Conservation (phyloP, 2,797 vertebrate species). For the Thaleichthys pacificus region DNA sequence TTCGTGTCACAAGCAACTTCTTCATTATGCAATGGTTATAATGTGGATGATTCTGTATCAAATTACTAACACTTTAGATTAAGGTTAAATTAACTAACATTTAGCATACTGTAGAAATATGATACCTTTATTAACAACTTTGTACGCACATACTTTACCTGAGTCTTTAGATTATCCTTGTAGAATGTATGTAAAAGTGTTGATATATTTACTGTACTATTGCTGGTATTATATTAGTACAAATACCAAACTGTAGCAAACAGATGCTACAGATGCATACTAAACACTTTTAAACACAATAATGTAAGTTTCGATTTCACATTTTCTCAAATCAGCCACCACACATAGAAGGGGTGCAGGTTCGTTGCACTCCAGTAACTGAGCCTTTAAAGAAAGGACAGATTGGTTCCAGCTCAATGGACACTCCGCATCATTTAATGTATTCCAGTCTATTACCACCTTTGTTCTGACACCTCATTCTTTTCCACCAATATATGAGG, state of each 20-base stretch:
- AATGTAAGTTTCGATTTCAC: neutral
- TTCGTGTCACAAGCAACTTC: neutral
- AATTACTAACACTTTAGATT: no score
- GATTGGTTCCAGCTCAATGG: conserved; percentile 73
- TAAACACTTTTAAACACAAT: no score
- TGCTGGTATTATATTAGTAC: no score
- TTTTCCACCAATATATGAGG: conserved; percentile 73
- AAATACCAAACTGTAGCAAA: no score
- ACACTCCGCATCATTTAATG: conserved; percentile 76
- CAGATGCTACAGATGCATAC: no score
- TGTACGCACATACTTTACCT: neutral
- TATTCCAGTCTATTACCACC: conserved; percentile 80
- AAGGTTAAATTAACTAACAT: no score
- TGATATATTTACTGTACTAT: no score
- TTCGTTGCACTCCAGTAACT: conserved; percentile 53
- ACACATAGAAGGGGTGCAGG: conserved; percentile 50
- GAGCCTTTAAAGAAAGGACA: conserved; percentile 65
- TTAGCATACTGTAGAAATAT: no score
- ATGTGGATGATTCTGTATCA: no score
- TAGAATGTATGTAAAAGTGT: neutral
- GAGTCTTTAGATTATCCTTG: neutral
- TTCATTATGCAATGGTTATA: neutral
- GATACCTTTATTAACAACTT: no score
- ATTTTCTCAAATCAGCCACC: conserved; percentile 24
- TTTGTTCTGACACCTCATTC: conserved; percentile 78